phyloP scores from a whole-genome alignment of 2,888 invertebrate species.

The Crioceris asparagi region DNA sequence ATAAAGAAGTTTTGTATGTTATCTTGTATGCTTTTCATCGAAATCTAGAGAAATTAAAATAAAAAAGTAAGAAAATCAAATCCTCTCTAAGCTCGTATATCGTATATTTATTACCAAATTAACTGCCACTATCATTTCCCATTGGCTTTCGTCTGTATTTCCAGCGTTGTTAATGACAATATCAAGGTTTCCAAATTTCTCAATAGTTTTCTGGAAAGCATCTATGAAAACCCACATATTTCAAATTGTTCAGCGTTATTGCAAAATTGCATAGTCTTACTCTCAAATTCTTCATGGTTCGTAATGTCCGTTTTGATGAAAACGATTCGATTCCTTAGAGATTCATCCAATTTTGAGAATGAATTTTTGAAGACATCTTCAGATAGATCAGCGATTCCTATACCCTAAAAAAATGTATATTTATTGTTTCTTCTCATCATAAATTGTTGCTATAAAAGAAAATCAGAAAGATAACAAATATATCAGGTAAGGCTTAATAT shows the following conservation, averaged over 20 bases:
- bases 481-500: too few species aligned
- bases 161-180: slow-evolving; percentile 22
- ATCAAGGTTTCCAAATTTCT: slow-evolving; percentile 18
- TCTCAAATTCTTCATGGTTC: slow-evolving; percentile 12
- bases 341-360: neutral
- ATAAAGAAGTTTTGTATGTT: too few species aligned
- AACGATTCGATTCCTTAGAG: slow-evolving; percentile 11
- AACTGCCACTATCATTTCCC: slow-evolving; percentile 16
- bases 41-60: too few species aligned
- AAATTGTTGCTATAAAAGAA: too few species aligned
- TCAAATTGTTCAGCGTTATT: neutral
- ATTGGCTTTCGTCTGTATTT: slow-evolving; percentile 16
- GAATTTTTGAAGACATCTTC: slow-evolving; percentile 7
- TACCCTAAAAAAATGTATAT: slow-evolving; percentile 17
- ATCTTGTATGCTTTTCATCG: too few species aligned
- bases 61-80: too few species aligned
- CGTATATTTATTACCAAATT: slow-evolving; percentile 18
- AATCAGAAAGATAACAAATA: too few species aligned
- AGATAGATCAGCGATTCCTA: slow-evolving; percentile 14
- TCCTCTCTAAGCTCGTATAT: too few species aligned
- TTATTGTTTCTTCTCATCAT: too few species aligned
- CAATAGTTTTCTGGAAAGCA: slow-evolving; percentile 18
- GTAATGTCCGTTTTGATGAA: slow-evolving; percentile 18
- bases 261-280: slow-evolving; percentile 7
- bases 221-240: slow-evolving; percentile 13